phyloP scores from a whole-genome alignment of 1,140 invertebrate species.

The Coptotermes formosanus region DNA sequence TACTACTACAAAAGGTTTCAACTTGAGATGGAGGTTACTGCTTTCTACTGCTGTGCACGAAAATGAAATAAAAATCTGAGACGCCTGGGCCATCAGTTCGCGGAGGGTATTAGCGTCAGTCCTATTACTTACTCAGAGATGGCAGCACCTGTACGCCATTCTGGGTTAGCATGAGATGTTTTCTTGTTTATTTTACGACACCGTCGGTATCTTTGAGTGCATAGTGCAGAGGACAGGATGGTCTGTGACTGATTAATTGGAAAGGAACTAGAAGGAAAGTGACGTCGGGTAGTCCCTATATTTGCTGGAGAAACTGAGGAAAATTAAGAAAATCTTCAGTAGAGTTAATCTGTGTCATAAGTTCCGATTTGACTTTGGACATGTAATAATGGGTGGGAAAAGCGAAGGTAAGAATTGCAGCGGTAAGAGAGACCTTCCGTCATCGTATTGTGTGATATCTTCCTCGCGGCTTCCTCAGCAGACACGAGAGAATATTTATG shows the following conservation, averaged over 20 bases:
- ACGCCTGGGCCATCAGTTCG: neutral
- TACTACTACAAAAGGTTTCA: neutral
- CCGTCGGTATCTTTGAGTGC: too few relatives aligned
- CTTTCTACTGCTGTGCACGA: slow-evolving; percentile 4
- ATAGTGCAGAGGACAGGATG: too few relatives aligned
- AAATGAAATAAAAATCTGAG: slow-evolving; percentile 18
- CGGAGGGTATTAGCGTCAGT: neutral
- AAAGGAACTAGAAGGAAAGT: too few relatives aligned
- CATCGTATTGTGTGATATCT: neutral
- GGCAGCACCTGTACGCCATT: neutral
- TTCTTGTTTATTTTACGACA: too few relatives aligned
- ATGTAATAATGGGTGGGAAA: neutral
- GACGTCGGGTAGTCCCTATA: too few relatives aligned
- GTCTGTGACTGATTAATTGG: too few relatives aligned
- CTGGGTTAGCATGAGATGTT: too few relatives aligned
- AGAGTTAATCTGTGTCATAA: too few relatives aligned
- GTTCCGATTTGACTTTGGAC: too few relatives aligned
- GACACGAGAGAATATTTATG: neutral
- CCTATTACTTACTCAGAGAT: neutral
- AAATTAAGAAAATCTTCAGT: too few relatives aligned
- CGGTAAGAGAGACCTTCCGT: neutral
- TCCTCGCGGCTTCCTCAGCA: neutral
- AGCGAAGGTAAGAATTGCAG: neutral
- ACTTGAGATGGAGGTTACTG: slow-evolving; percentile 2
- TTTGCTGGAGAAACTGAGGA: too few relatives aligned